Conservation (phyloP, 1,140 invertebrate species). For the Anthonomus grandis region DNA sequence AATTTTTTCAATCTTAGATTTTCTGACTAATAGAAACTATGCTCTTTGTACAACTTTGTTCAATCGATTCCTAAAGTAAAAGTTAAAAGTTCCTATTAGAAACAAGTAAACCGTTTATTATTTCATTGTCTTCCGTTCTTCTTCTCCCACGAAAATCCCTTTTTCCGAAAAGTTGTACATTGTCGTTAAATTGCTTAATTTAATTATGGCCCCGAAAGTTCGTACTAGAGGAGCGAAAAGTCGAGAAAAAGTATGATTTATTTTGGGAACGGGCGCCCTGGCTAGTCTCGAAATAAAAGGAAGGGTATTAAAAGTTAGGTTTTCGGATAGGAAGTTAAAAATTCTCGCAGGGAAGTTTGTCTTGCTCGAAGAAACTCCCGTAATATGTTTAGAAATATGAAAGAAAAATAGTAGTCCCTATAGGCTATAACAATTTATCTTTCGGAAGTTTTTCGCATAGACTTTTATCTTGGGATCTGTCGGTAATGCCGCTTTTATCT, state of each 20-base stretch:
- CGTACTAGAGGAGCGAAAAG: conserved; percentile 15
- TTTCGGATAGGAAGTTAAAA: conserved; percentile 22
- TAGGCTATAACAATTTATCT: conserved; percentile 19
- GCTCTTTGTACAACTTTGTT: too few species aligned
- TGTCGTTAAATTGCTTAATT: conserved; percentile 25
- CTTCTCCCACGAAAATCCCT: too few species aligned
- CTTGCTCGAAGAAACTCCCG: conserved; percentile 18
- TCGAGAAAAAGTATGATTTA: conserved; percentile 26
- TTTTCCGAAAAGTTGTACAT: conserved; percentile 24
- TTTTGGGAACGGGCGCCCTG: conserved; percentile 13
- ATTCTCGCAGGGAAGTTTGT: conserved; percentile 19
- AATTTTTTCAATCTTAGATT: too few species aligned
- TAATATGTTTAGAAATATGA: conserved; percentile 25
- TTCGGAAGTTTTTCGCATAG: conserved; percentile 4
- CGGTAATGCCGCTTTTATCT: too few species aligned
- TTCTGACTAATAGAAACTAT: too few species aligned
- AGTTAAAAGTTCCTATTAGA: conserved; percentile 4
- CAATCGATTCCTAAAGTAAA: too few species aligned
- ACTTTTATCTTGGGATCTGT: conserved; percentile 11
- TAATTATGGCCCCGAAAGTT: conserved; percentile 24
- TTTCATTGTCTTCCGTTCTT: conserved; percentile 17
- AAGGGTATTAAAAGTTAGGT: conserved; percentile 24
- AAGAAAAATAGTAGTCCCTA: conserved; percentile 21
- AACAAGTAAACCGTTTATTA: conserved; percentile 21
- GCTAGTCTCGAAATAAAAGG: conserved; percentile 25